Conservation (phyloP, 2,888 invertebrate genomes). For the Archips xylosteana region DNA sequence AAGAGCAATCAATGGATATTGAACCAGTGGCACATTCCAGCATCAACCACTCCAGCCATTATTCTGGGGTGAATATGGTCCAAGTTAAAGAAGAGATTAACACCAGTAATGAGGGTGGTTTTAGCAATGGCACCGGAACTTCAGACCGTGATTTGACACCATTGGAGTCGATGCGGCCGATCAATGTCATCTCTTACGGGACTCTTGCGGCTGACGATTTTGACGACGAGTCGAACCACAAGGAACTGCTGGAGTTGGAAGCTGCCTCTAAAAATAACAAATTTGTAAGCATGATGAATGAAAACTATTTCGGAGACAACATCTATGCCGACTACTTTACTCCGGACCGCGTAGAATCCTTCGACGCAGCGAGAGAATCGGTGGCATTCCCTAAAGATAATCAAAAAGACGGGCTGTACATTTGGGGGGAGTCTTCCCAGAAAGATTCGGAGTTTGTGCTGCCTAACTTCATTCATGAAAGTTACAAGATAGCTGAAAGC, state of each 20-base stretch:
- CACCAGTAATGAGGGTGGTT: conserved; percentile 69
- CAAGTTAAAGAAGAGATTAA: conserved; percentile 76
- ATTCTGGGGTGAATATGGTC: conserved; percentile 57
- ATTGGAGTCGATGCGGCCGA: conserved; percentile 72
- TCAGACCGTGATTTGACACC: conserved; percentile 60
- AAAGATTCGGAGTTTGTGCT: conserved; percentile 77
- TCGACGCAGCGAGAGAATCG: conserved; percentile 66
- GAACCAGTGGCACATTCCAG: conserved; percentile 65
- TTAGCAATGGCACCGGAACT: conserved; percentile 63
- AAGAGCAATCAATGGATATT: conserved; percentile 75
- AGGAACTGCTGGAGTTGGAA: conserved; percentile 74
- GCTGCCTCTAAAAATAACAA: conserved; percentile 76
- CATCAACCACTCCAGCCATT: conserved; percentile 54
- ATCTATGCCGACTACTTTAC: conserved; percentile 81
- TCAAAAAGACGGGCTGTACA: conserved; percentile 66
- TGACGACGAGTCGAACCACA: conserved; percentile 74
- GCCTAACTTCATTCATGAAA: conserved; percentile 79
- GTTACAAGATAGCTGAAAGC: conserved; percentile 77
- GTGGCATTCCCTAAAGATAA: conserved; percentile 60
- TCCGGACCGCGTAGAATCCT: conserved; percentile 73
- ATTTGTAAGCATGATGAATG: conserved; percentile 80
- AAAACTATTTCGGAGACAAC: conserved; percentile 81
- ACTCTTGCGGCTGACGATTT: conserved; percentile 69
- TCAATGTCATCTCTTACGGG: conserved; percentile 74
- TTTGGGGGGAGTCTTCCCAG: conserved; percentile 77